Evolutionary conservation across 2,888 invertebrate species (phyloP).

Genomic region (Lutraria lutraria): DNA sequence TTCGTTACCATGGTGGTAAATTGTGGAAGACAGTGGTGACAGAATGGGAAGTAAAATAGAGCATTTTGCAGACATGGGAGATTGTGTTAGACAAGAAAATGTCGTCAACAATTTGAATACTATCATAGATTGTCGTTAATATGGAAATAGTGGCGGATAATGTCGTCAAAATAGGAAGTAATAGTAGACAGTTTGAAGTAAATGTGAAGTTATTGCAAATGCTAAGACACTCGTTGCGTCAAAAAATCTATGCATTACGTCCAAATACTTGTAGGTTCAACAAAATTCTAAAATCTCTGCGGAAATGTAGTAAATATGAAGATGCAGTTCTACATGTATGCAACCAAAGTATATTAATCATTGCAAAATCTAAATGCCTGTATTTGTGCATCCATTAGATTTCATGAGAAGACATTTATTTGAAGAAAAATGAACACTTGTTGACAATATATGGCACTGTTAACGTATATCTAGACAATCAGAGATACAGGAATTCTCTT

Average conservation of each 20-base stretch:
- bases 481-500: not conserved
- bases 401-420: not conserved
- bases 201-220: not conserved
- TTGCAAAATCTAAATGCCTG: not conserved
- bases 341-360: not conserved
- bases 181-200: not conserved
- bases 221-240: not conserved
- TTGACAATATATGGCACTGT: not conserved
- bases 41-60: too few relatives aligned
- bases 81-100: too few relatives aligned
- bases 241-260: not conserved
- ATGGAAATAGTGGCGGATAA: too few relatives aligned
- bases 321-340: not conserved
- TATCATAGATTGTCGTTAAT: too few relatives aligned
- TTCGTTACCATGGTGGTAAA: too few relatives aligned
- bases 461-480: not conserved
- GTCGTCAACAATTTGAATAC: too few relatives aligned
- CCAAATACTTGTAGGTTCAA: not conserved
- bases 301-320: not conserved
- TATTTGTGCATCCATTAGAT: not conserved
- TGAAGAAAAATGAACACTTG: not conserved
- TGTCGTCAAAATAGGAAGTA: not conserved
- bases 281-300: not conserved
- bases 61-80: too few relatives aligned
- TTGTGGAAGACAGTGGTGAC: too few relatives aligned